Conservation (phyloP, 2,797 vertebrate species). For the Mastacembelus armatus region DNA sequence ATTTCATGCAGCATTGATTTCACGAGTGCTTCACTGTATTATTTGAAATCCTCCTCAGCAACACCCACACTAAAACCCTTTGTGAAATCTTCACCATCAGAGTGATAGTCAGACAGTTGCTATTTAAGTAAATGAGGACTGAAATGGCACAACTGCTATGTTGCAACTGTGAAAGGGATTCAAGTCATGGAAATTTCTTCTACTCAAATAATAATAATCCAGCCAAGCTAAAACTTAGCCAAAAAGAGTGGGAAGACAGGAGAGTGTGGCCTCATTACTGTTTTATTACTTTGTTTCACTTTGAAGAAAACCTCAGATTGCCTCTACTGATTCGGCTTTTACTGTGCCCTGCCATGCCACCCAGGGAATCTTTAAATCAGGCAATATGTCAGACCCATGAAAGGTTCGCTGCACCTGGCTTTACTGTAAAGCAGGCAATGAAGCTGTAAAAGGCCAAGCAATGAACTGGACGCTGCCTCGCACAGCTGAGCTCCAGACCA, state of each 20-base stretch:
- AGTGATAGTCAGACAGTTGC: slow-evolving; percentile 10
- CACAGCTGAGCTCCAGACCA: slow-evolving; percentile 55
- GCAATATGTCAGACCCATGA: slow-evolving; percentile 74
- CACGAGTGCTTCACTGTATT: slow-evolving; percentile 8
- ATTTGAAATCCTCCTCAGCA: slow-evolving; percentile 28
- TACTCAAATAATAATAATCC: too few relatives aligned
- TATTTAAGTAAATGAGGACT: neutral
- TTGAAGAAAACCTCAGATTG: slow-evolving; percentile 68
- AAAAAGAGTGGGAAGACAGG: slow-evolving; percentile 29
- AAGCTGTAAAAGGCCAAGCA: slow-evolving; percentile 75
- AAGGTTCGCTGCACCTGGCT: slow-evolving; percentile 74
- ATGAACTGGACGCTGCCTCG: slow-evolving; percentile 76
- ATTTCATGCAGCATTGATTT: slow-evolving; percentile 38
- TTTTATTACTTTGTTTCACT: slow-evolving; percentile 75
- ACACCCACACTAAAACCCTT: slow-evolving; percentile 1
- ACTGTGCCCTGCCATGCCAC: slow-evolving; percentile 67
- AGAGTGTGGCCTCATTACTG: slow-evolving; percentile 43
- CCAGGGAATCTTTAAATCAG: slow-evolving; percentile 79
- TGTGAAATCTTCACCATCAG: neutral
- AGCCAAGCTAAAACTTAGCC: slow-evolving; percentile 62
- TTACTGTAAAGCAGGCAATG: slow-evolving; percentile 77
- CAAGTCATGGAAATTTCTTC: slow-evolving; percentile 43
- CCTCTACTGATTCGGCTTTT: slow-evolving; percentile 74
- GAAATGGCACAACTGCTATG: slow-evolving; percentile 12
- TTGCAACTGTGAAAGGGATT: slow-evolving; percentile 9